Percentiles rank a stretch among this genome's conserved stretches.
phyloP scores from a whole-genome alignment of 2,888 invertebrate genomes.

The Nebria brevicollis region DNA sequence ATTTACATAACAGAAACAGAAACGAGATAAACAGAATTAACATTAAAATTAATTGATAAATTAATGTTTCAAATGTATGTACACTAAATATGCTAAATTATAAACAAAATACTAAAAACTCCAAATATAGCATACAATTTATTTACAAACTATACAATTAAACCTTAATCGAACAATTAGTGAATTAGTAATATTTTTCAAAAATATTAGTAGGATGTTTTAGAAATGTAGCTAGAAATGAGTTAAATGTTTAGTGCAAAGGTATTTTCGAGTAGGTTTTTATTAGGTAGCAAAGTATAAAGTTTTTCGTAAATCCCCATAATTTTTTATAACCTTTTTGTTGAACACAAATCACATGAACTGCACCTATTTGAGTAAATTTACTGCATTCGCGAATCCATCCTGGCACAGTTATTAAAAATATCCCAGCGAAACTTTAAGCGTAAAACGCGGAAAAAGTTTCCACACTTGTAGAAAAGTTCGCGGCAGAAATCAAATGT shows the following conservation, averaged over 20 bases:
- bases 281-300: conserved; percentile 4
- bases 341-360: conserved; percentile 36
- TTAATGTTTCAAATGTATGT: conserved; percentile 13
- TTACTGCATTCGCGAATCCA: conserved; percentile 38
- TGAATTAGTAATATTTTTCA: too few species aligned
- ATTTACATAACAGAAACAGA: conserved; percentile 24
- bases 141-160: background rate
- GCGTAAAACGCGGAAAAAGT: conserved; percentile 33
- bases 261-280: background rate
- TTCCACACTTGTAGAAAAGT: conserved; percentile 8
- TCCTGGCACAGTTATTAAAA: conserved; percentile 43
- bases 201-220: too few species aligned
- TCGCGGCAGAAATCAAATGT: conserved; percentile 40
- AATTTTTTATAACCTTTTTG: background rate
- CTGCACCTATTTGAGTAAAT: conserved; percentile 45
- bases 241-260: too few species aligned
- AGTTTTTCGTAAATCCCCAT: background rate
- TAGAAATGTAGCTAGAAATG: too few species aligned
- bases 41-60: conserved; percentile 42
- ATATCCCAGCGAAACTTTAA: conserved; percentile 33
- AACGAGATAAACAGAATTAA: conserved; percentile 29
- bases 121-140: background rate
- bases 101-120: background rate
- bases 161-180: too few species aligned
- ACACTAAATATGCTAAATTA: background rate